Evolutionary conservation across 2,888 invertebrate species (phyloP).

Genomic region (Acleris sparsana): DNA sequence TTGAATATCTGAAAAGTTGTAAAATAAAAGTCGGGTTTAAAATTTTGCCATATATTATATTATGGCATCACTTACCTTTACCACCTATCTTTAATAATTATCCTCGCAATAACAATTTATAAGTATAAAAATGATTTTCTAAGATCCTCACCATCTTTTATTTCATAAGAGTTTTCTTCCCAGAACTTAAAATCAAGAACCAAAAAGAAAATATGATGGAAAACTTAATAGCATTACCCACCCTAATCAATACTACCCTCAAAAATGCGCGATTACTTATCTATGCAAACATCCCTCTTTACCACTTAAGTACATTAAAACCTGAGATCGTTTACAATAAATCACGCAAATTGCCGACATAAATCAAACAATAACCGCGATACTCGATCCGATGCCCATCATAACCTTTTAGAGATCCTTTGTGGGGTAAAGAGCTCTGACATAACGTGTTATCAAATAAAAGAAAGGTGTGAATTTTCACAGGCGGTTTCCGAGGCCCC

Average conservation of each 20-base stretch:
- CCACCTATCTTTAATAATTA: no score
- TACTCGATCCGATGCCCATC: conserved; percentile 76
- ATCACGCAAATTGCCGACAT: conserved; percentile 74
- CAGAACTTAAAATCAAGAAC: no score
- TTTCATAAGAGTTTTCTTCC: no score
- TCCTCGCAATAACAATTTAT: no score
- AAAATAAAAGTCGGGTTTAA: no score
- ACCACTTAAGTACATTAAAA: conserved; percentile 36
- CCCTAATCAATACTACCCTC: background rate
- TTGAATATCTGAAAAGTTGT: no score
- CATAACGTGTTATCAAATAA: conserved; percentile 82
- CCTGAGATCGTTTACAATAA: conserved; percentile 51
- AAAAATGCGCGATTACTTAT: conserved; percentile 25
- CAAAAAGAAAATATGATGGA: no score
- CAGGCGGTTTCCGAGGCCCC: conserved; percentile 72
- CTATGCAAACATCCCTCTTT: conserved; percentile 36
- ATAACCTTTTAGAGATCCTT: conserved; percentile 80
- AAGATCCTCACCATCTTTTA: no score
- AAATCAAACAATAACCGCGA: conserved; percentile 77
- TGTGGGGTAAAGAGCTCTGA: conserved; percentile 79
- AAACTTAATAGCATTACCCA: background rate
- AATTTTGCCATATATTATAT: no score
- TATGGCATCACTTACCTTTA: no score
- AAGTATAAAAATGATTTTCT: no score
- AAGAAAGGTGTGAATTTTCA: conserved; percentile 84